These are phyloP conservation scores for Odontophorus gujanensis DNA, from an alignment of 2,113 vertebrate species.

Conservation along the genomic window DNA sequence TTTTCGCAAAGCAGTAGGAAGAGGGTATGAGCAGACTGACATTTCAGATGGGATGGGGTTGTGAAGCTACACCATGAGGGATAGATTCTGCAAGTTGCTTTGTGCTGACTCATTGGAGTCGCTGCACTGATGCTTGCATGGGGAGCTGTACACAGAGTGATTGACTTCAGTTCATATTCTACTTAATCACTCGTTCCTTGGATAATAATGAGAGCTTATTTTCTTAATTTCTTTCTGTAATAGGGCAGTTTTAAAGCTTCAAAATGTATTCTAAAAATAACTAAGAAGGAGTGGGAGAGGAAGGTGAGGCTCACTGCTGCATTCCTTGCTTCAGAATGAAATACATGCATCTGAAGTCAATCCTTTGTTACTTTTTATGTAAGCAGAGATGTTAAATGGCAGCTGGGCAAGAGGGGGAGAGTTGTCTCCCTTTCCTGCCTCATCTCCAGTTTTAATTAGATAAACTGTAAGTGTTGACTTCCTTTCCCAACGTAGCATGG, in stretches of 20 bases:
- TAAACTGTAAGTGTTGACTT: neutral
- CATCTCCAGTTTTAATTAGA: neutral
- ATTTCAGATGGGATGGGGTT: neutral
- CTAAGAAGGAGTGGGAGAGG: slow-evolving; percentile 38
- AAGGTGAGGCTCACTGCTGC: neutral
- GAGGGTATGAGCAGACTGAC: neutral
- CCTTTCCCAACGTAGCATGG: neutral
- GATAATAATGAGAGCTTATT: slow-evolving; percentile 27
- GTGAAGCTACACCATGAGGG: neutral
- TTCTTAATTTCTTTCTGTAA: slow-evolving; percentile 45
- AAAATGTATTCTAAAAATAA: slow-evolving; percentile 37
- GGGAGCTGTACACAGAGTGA: neutral
- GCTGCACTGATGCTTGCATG: neutral
- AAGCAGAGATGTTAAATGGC: neutral
- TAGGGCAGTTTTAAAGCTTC: slow-evolving; percentile 35
- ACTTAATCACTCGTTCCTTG: slow-evolving; percentile 22
- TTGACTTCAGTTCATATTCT: slow-evolving; percentile 14
- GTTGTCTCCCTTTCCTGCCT: neutral
- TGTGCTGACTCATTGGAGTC: neutral
- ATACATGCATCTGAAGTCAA: neutral
- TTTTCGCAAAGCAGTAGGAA: neutral
- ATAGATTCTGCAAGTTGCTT: neutral
- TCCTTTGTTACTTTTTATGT: slow-evolving; percentile 8
- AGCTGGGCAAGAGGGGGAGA: neutral
- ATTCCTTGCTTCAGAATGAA: slow-evolving; percentile 50